Evolutionary conservation across 2,888 invertebrate species (phyloP).

Genomic region (Temnothorax unifasciatus): DNA sequence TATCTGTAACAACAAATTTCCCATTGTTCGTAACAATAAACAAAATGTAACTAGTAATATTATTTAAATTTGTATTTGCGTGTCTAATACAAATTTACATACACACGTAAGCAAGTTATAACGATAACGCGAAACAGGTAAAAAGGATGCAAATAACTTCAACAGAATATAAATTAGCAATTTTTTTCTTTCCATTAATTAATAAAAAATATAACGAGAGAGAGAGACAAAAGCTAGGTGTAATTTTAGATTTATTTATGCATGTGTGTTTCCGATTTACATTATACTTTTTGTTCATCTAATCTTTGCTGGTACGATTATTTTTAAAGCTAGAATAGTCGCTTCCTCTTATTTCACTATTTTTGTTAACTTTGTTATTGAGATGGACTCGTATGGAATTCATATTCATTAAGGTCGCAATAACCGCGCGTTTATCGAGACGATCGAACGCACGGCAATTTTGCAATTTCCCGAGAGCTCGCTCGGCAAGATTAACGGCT

Average conservation of each 20-base stretch:
- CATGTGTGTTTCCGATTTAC: neutral
- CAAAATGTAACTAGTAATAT: neutral
- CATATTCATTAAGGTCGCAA: constrained; percentile 1
- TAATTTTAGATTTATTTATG: neutral
- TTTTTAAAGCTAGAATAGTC: neutral
- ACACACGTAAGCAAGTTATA: neutral
- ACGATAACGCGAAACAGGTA: neutral
- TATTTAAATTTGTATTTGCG: constrained; percentile 4
- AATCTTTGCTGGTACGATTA: neutral
- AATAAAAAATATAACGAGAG: neutral
- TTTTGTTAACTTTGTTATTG: neutral
- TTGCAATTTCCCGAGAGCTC: constrained; percentile 53
- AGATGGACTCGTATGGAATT: neutral
- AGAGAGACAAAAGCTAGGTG: neutral
- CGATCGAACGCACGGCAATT: constrained; percentile 45
- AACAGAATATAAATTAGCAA: neutral
- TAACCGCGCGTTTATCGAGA: constrained; percentile 35
- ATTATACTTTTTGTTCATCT: neutral
- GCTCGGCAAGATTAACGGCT: constrained; percentile 65
- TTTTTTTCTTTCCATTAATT: neutral
- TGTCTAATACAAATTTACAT: neutral
- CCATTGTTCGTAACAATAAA: neutral
- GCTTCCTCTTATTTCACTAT: neutral
- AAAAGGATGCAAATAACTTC: neutral
- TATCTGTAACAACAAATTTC: neutral